Conservation (phyloP, 2,797 vertebrate genomes). For the Tenualosa thibaudeaui region DNA sequence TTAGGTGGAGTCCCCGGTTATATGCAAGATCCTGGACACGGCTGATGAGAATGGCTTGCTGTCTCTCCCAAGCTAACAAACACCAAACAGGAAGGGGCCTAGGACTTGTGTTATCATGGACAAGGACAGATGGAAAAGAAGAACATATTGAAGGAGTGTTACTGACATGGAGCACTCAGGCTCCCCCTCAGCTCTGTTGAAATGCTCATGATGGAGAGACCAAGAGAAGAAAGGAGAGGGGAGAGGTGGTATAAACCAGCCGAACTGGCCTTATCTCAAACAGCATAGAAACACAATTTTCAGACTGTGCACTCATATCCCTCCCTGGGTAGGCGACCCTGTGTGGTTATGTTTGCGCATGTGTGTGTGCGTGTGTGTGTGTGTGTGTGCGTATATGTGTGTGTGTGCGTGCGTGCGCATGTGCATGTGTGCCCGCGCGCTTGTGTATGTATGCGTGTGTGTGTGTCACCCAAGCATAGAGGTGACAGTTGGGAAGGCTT, state of each 20-base stretch:
- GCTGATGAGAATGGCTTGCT: conserved; percentile 94
- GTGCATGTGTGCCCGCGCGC: background rate
- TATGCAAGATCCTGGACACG: conserved; percentile 95
- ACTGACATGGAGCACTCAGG: background rate
- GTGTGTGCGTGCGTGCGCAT: background rate
- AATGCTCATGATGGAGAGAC: background rate
- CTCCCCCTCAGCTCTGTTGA: background rate
- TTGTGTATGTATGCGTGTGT: background rate
- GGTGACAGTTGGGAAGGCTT: background rate
- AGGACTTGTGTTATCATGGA: conserved; percentile 22
- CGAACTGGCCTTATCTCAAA: background rate
- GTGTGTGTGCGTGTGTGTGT: background rate
- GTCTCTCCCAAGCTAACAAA: conserved; percentile 83
- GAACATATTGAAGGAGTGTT: background rate
- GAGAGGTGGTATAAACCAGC: background rate
- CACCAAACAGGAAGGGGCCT: conserved; percentile 16
- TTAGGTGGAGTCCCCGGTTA: conserved; percentile 96
- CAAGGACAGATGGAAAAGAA: background rate
- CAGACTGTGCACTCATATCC: background rate
- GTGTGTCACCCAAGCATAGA: background rate
- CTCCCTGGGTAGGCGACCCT: background rate
- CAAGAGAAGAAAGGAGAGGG: background rate
- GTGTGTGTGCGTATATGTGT: background rate
- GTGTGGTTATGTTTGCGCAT: background rate
- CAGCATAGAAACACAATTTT: conserved; percentile 19